phyloP scores from a whole-genome alignment of 2,888 invertebrate species.

The Chloroclysta siterata region DNA sequence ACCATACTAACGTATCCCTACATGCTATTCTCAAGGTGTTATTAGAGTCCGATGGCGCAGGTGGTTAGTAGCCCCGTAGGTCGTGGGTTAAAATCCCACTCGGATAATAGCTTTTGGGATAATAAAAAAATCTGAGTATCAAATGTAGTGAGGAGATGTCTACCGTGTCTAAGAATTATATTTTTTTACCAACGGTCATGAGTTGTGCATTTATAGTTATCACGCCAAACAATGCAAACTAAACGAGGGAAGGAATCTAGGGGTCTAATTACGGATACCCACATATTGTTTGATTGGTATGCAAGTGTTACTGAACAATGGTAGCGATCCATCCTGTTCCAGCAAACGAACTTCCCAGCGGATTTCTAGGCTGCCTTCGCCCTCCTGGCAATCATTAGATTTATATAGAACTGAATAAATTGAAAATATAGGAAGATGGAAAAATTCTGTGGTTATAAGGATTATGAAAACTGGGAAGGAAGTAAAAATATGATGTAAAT shows the following conservation, averaged over 20 bases:
- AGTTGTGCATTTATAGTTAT: not conserved
- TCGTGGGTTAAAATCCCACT: no score
- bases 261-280: conserved; percentile 28
- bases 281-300: conserved; percentile 35
- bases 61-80: no score
- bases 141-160: no score
- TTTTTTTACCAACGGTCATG: no score
- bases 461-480: not conserved
- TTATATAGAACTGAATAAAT: not conserved
- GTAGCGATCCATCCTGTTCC: conserved; percentile 29
- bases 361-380: conserved; percentile 35
- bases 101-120: no score
- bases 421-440: not conserved
- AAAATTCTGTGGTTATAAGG: not conserved
- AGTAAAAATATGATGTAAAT: not conserved
- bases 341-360: conserved; percentile 34
- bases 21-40: no score
- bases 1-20: no score
- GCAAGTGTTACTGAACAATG: conserved; percentile 33
- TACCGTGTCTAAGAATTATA: no score
- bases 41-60: no score
- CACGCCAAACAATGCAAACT: conserved; percentile 19
- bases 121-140: no score
- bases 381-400: conserved; percentile 32
- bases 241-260: conserved; percentile 19